Percentiles rank a stretch among this genome's conserved stretches.
These are phyloP conservation scores for Tokudaia muenninki DNA, from an alignment of 2,797 vertebrate species.

Conservation along the genomic window DNA sequence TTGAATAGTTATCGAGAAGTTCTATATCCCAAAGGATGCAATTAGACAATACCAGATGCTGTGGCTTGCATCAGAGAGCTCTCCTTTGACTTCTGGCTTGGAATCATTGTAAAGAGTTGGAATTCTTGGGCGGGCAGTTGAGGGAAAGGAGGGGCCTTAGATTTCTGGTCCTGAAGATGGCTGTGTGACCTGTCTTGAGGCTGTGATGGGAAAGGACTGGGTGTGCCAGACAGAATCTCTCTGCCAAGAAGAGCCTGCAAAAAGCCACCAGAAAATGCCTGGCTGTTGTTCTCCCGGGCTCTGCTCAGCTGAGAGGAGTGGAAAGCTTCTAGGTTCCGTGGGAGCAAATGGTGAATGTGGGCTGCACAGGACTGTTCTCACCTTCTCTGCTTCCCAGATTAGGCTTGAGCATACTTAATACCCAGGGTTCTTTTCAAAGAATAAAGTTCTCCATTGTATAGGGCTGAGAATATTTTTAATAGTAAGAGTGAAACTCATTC, in stretches of 20 bases:
- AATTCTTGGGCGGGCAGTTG: neutral
- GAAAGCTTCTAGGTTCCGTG: neutral
- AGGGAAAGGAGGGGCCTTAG: neutral
- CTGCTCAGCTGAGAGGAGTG: neutral
- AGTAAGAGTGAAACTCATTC: neutral
- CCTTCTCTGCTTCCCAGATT: neutral
- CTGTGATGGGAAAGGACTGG: neutral
- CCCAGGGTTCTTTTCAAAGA: neutral
- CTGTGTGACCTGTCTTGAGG: neutral
- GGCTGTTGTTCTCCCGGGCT: neutral
- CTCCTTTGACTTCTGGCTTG: neutral
- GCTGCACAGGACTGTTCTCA: neutral
- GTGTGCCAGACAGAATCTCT: neutral
- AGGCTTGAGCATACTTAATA: neutral
- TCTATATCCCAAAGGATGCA: neutral
- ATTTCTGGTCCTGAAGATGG: neutral
- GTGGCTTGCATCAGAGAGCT: neutral
- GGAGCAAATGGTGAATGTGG: neutral
- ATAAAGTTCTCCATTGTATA: neutral
- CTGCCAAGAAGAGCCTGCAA: neutral
- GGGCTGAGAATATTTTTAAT: neutral
- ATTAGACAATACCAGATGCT: neutral
- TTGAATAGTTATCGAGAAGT: neutral
- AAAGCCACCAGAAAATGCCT: neutral
- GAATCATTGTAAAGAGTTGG: constrained; percentile 12